These are phyloP conservation scores for Mythimna vitellina DNA, from an alignment of 2,888 invertebrate genomes.

Conservation along the genomic window DNA sequence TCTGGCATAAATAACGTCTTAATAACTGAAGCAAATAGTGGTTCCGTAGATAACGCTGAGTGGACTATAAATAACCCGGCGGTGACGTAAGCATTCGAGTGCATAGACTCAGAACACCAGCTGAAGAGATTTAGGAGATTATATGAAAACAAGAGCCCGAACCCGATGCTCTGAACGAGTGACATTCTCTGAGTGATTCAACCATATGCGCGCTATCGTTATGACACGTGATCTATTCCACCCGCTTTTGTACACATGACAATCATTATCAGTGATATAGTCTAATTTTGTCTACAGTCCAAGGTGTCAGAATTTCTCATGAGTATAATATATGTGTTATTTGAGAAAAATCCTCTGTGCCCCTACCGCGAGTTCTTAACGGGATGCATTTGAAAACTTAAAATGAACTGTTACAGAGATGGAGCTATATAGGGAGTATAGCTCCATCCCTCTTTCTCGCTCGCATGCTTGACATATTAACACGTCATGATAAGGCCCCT, in stretches of 20 bases:
- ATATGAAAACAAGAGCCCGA: background rate
- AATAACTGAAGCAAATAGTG: slow-evolving; percentile 32
- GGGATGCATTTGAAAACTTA: too few relatives aligned
- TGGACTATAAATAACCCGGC: slow-evolving; percentile 31
- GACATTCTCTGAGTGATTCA: background rate
- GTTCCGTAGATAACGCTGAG: slow-evolving; percentile 41
- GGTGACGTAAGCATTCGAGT: slow-evolving; percentile 22
- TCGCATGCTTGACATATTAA: too few relatives aligned
- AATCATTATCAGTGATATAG: background rate
- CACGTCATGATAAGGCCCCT: too few relatives aligned
- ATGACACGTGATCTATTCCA: background rate
- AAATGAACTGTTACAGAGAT: too few relatives aligned
- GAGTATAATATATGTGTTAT: too few relatives aligned
- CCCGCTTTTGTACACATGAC: background rate
- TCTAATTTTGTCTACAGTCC: background rate
- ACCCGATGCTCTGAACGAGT: too few relatives aligned
- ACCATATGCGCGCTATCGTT: background rate
- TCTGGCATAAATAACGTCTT: slow-evolving; percentile 24
- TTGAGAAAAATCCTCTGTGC: background rate
- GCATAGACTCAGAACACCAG: slow-evolving; percentile 1
- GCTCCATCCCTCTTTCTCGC: too few relatives aligned
- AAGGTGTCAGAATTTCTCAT: background rate
- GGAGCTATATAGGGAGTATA: too few relatives aligned
- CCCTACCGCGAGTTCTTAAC: too few relatives aligned
- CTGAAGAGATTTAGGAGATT: background rate